phyloP scores from a whole-genome alignment of 2,888 invertebrate genomes.

The Invenusta paracnida region DNA sequence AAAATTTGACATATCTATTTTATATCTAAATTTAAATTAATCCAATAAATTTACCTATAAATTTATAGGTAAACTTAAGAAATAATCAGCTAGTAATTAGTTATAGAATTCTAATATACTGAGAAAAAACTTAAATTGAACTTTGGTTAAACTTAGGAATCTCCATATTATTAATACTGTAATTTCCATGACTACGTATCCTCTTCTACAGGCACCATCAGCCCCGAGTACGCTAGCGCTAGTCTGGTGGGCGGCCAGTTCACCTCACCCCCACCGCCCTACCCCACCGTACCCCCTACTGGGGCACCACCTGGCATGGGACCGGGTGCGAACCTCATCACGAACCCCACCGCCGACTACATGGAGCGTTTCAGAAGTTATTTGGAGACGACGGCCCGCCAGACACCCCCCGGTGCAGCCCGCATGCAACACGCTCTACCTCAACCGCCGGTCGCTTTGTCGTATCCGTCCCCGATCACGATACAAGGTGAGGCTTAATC shows the following conservation, averaged over 20 bases:
- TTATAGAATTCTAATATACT: too few species aligned
- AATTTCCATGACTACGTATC: too few species aligned
- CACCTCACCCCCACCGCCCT: neutral
- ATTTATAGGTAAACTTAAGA: too few species aligned
- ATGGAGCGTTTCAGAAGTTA: neutral
- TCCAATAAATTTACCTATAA: too few species aligned
- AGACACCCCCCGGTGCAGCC: neutral
- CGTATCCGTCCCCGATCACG: neutral
- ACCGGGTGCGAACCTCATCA: neutral
- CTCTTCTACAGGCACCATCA: neutral
- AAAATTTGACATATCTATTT: too few species aligned
- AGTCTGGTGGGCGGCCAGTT: neutral
- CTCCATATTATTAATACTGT: too few species aligned
- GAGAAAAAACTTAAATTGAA: too few species aligned
- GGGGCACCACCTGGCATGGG: neutral
- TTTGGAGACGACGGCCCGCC: neutral
- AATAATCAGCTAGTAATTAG: too few species aligned
- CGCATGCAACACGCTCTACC: neutral
- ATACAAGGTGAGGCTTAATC: neutral
- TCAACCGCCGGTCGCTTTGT: neutral
- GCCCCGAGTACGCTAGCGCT: neutral
- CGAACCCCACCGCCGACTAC: neutral
- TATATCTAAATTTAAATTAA: too few species aligned
- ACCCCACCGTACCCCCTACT: neutral
- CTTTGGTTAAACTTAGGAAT: too few species aligned